These are phyloP conservation scores for Liposcelis brunnea DNA, from an alignment of 2,888 invertebrate genomes.

Conservation along the genomic window DNA sequence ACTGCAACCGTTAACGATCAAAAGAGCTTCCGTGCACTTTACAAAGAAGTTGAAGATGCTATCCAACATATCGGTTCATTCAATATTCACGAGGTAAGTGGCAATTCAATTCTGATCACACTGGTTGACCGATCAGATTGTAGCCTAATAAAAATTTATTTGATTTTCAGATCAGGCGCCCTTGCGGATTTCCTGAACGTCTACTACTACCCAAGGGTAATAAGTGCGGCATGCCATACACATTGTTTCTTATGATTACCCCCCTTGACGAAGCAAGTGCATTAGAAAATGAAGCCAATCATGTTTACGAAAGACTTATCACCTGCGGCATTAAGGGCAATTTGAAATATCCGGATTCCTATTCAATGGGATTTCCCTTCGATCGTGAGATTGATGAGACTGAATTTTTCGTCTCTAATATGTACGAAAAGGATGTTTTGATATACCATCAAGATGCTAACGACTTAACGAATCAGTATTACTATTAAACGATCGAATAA, in stretches of 20 bases:
- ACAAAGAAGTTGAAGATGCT: conserved; percentile 42
- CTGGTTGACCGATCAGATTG: no score
- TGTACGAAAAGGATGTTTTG: conserved; percentile 38
- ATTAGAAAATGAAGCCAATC: conserved; percentile 15
- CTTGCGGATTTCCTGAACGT: conserved; percentile 43
- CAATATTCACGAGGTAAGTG: conserved; percentile 25
- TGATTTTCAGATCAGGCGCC: not conserved
- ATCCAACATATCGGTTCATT: conserved; percentile 33
- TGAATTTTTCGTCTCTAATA: conserved; percentile 42
- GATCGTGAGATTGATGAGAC: conserved; percentile 43
- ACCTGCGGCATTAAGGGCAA: conserved; percentile 22
- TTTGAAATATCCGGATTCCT: conserved; percentile 33
- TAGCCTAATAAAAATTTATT: no score
- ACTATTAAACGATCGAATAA: not conserved
- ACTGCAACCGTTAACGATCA: conserved; percentile 43
- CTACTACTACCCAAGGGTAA: conserved; percentile 53
- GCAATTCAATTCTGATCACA: not conserved
- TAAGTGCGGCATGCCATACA: conserved; percentile 44
- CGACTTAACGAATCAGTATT: conserved; percentile 18
- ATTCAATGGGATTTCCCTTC: conserved; percentile 55
- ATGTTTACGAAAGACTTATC: conserved; percentile 31
- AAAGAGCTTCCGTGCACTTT: conserved; percentile 42
- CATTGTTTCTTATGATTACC: conserved; percentile 42
- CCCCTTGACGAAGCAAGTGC: conserved; percentile 29
- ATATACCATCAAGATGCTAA: conserved; percentile 40